Conservation (phyloP, 2,113 vertebrate species). For the Sorex araneus region DNA sequence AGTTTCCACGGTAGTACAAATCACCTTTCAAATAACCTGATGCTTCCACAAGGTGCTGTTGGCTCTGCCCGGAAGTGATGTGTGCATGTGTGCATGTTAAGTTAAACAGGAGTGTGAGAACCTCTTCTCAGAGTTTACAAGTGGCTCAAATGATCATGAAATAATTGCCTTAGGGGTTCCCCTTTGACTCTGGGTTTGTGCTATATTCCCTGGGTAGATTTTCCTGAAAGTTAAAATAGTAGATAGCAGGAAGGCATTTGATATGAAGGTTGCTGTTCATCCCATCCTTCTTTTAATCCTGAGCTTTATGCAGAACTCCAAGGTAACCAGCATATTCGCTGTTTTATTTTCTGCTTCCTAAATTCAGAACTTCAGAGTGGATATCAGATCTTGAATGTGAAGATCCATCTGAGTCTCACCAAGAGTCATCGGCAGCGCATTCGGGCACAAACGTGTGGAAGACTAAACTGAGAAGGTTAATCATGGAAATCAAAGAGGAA, state of each 20-base stretch:
- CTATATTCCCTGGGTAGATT: neutral
- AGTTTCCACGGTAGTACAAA: conserved; percentile 73
- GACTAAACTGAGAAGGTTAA: conserved; percentile 79
- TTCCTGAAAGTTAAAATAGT: neutral
- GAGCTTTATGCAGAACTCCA: conserved; percentile 66
- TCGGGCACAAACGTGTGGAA: conserved; percentile 74
- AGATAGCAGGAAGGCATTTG: conserved; percentile 76
- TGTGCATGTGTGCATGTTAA: conserved; percentile 67
- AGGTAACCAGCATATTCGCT: conserved; percentile 72
- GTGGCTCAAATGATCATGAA: conserved; percentile 75
- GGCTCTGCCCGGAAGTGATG: conserved; percentile 70
- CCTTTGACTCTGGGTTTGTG: conserved; percentile 78
- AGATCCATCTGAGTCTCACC: conserved; percentile 72
- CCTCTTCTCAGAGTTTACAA: conserved; percentile 71
- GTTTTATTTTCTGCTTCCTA: conserved; percentile 76
- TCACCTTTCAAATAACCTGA: conserved; percentile 73
- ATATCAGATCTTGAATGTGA: conserved; percentile 79
- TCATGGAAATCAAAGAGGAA: conserved; percentile 92
- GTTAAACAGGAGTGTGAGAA: conserved; percentile 63
- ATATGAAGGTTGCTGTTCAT: conserved; percentile 78
- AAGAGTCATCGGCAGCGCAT: conserved; percentile 75
- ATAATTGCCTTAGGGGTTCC: conserved; percentile 82
- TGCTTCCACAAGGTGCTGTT: conserved; percentile 61
- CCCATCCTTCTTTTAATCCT: neutral
- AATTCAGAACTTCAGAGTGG: conserved; percentile 86